Evolutionary conservation across 2,888 invertebrate species (phyloP).

Genomic region (Piscicola geometra): DNA sequence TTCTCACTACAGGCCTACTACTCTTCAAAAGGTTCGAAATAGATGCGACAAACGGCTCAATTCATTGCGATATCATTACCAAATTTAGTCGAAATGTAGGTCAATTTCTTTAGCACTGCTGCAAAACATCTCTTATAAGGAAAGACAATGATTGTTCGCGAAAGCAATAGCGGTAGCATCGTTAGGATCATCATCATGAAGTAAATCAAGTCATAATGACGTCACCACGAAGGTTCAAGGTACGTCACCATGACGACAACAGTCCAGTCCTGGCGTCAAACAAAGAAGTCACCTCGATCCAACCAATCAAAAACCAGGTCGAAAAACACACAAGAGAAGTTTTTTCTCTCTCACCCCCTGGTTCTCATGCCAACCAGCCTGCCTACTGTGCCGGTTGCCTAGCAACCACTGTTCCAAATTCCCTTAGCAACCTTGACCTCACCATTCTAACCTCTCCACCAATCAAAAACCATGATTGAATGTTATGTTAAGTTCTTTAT

Average conservation of each 20-base stretch:
- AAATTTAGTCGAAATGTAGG: no score
- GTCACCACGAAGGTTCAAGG: neutral
- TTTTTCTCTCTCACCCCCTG: neutral
- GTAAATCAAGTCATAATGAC: no score
- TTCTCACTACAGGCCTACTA: constrained; percentile 36
- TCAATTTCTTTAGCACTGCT: no score
- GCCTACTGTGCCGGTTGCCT: neutral
- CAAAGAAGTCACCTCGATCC: neutral
- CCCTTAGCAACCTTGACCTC: constrained; percentile 1
- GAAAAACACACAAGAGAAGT: neutral
- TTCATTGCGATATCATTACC: no score
- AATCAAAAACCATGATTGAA: no score
- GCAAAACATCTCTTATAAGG: no score
- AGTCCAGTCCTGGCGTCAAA: neutral
- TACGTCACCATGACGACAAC: neutral
- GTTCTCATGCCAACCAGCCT: neutral
- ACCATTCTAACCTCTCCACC: neutral
- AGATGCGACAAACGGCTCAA: no score
- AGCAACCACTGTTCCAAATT: neutral
- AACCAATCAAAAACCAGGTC: neutral
- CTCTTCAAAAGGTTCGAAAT: constrained; percentile 32
- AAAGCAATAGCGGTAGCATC: no score
- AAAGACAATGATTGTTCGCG: no score
- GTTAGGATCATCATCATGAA: no score
- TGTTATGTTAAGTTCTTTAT: no score